Conservation (phyloP, 2,888 invertebrate genomes). For the Spialia ferax region DNA sequence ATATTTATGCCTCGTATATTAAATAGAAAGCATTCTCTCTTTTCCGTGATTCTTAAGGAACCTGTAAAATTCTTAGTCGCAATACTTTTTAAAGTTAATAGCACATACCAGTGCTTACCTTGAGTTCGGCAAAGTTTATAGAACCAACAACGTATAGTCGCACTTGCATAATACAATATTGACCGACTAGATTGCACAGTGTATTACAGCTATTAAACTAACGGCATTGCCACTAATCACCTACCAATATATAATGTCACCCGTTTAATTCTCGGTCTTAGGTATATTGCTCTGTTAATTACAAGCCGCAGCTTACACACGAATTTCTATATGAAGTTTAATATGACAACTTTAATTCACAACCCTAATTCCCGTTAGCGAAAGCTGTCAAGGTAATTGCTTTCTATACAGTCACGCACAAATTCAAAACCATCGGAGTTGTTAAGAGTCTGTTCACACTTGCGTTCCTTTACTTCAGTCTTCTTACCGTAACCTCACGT, state of each 20-base stretch:
- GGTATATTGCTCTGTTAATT: slow-evolving; percentile 4
- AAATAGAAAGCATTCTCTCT: no score
- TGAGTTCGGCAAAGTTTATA: no score
- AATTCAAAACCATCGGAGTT: slow-evolving; percentile 1
- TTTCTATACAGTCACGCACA: slow-evolving; percentile 8
- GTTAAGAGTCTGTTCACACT: neutral
- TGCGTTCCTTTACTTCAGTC: no score
- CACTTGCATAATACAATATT: neutral
- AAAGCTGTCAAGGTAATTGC: slow-evolving; percentile 8
- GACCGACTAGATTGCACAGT: neutral
- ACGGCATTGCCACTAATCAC: neutral
- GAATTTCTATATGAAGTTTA: neutral
- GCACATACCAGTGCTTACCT: no score
- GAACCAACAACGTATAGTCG: neutral
- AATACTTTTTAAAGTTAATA: no score
- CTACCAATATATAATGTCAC: neutral
- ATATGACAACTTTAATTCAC: slow-evolving; percentile 3
- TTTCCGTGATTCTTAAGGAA: no score
- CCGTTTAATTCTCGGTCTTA: neutral
- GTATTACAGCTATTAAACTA: slow-evolving; percentile 1
- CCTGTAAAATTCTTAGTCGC: no score
- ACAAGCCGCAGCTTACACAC: neutral
- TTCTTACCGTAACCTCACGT: no score
- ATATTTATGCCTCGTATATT: no score
- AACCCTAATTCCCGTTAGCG: neutral